Evolutionary conservation across 2,888 invertebrate genomes (phyloP).

Genomic region (Rhagonycha fulva): DNA sequence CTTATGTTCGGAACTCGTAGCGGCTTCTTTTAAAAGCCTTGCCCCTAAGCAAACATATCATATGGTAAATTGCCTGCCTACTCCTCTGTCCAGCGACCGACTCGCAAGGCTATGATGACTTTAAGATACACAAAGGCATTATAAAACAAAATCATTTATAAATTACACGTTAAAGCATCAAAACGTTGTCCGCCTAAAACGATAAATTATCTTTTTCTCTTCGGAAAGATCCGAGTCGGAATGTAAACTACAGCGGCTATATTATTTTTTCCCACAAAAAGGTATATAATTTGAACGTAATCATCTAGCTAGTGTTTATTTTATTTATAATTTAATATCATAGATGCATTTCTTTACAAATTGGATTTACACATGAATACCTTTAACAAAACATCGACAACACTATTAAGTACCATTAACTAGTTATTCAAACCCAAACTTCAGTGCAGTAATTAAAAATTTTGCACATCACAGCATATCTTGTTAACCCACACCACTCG

Average conservation of each 20-base stretch:
- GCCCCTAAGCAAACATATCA: constrained; percentile 58
- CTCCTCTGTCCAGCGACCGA: constrained; percentile 48
- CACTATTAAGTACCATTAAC: constrained; percentile 7
- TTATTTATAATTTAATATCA: constrained; percentile 39
- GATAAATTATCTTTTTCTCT: constrained; percentile 54
- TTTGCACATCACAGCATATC: not conserved
- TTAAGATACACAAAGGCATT: constrained; percentile 54
- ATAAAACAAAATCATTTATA: constrained; percentile 57
- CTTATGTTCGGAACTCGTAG: constrained; percentile 35
- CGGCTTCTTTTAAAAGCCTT: constrained; percentile 48
- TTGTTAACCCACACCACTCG: not conserved
- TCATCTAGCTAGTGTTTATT: constrained; percentile 36
- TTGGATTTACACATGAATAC: constrained; percentile 26
- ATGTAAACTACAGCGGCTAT: constrained; percentile 37
- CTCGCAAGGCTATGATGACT: constrained; percentile 50
- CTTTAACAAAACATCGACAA: constrained; percentile 18
- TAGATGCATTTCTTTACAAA: constrained; percentile 28
- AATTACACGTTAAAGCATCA: constrained; percentile 56
- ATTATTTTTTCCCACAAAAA: constrained; percentile 35
- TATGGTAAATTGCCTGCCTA: constrained; percentile 57
- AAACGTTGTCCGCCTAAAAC: constrained; percentile 56
- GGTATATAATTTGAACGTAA: constrained; percentile 37
- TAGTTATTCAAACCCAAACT: not conserved
- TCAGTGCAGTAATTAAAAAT: not conserved
- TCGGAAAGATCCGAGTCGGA: constrained; percentile 30